Evolutionary conservation across 2,113 vertebrate genomes (phyloP).

Genomic region (Syrrhaptes paradoxus): DNA sequence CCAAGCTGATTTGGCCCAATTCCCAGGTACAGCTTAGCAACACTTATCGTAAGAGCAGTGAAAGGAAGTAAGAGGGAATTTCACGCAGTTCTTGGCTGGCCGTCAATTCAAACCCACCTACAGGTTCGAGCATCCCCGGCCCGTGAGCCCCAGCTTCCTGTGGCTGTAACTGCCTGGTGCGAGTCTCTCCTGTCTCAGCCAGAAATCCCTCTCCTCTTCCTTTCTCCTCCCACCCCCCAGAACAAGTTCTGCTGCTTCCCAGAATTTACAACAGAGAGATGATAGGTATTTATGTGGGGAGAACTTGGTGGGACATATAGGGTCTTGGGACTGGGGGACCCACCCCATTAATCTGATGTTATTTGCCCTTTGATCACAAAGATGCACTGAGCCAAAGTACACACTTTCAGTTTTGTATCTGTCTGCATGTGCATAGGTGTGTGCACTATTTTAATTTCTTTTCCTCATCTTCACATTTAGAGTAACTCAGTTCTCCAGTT

Average conservation of each 20-base stretch:
- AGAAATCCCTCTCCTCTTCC: background rate
- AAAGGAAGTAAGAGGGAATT: slow-evolving; percentile 31
- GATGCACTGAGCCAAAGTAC: background rate
- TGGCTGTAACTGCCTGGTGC: background rate
- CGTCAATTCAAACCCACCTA: background rate
- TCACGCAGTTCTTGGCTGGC: background rate
- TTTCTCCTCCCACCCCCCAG: background rate
- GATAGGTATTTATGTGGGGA: background rate
- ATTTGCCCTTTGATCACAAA: background rate
- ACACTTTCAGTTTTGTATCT: background rate
- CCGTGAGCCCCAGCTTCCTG: rapidly evolving
- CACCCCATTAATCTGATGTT: background rate
- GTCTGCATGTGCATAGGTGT: background rate
- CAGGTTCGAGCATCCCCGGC: background rate
- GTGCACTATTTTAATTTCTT: background rate
- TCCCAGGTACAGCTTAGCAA: slow-evolving; percentile 54
- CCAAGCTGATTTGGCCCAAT: slow-evolving; percentile 51
- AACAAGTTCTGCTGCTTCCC: background rate
- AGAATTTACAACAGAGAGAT: background rate
- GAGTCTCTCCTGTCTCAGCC: background rate
- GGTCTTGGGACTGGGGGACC: background rate
- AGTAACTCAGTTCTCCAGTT: background rate
- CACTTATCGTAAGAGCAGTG: slow-evolving; percentile 37
- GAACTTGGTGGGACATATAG: background rate
- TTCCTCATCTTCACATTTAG: background rate